Base-by-base conservation (phyloP, 2,888 invertebrate species). In the Liopterus haemorrhoidalis region DNA sequence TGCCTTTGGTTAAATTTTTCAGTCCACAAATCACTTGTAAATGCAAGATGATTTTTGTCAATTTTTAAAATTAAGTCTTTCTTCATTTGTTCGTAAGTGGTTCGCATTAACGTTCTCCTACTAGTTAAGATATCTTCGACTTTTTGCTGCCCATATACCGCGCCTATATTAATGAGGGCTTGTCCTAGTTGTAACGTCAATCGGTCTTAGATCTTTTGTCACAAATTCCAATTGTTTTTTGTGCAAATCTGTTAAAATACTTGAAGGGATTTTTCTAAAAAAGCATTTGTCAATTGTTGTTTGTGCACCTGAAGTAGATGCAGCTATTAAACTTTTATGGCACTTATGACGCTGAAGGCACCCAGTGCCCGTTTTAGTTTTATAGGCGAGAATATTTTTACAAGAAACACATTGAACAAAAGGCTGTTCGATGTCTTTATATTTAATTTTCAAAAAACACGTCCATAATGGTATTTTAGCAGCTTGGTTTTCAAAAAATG, bases 301-400 rank as follows among this genome's bases (percentile, higher is more conserved):
- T 37, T 15, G 22, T n/a, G n/a, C n/a, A n/a, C n/a, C n/a, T n/a
- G n/a, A n/a, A 16, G 33, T 28, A 3, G n/a, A 28, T 16, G 39
- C 25, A 2, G 35, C 27, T 6, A 37, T 30, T 16, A 37, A 27
- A 24, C 22, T 27, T 36, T 41, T 33, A 8, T 32, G 14, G 25
- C 51, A 51, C 14, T 49, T 48, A 32, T 51, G 51, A 5, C 51
- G 43, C 6, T 49, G 20, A 14, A 51, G 24, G 15, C 45, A 45
- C 3, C 49, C 51, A 8, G 49, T 51, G 18, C 51, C 51, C 9
- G 49, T 51, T 9, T 46, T 36, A 21, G 35, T 39, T 30, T 48
- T 48, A 43, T 51, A 49, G n/a, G 48, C 48, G 12, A 51, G 22
- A n/a, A 51, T 48, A 6, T 42, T 36, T 18, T 35, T 43, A 19